Conservation (phyloP, 2,797 vertebrate species). For the Coregonus ussuriensis region DNA sequence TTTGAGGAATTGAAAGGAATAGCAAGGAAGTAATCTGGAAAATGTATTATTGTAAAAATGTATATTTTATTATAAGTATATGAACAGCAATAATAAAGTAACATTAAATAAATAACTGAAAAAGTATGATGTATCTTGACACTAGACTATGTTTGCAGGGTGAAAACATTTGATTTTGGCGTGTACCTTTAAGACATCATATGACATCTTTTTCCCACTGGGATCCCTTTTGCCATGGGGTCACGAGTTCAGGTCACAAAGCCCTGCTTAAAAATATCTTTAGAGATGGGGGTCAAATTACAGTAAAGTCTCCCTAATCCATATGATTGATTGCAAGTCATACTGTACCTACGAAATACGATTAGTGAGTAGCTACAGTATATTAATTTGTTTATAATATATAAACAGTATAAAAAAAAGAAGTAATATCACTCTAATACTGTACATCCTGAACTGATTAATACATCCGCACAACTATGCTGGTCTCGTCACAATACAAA, state of each 20-base stretch:
- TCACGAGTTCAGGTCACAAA: not conserved
- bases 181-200: not conserved
- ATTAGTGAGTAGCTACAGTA: not conserved
- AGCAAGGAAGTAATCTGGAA: not conserved
- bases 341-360: not conserved
- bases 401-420: no score
- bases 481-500: not conserved
- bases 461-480: not conserved
- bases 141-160: no score
- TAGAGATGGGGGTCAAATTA: not conserved
- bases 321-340: not conserved
- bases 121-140: no score
- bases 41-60: not conserved
- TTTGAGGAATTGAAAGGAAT: not conserved
- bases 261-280: not conserved
- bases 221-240: not conserved
- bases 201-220: not conserved
- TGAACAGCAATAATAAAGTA: not conserved
- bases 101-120: no score
- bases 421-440: not conserved
- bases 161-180: not conserved
- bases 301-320: not conserved
- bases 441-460: not conserved
- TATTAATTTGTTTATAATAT: not conserved
- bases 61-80: not conserved